Conservation (phyloP, 2,888 invertebrate species). For the Conomelus anceps region DNA sequence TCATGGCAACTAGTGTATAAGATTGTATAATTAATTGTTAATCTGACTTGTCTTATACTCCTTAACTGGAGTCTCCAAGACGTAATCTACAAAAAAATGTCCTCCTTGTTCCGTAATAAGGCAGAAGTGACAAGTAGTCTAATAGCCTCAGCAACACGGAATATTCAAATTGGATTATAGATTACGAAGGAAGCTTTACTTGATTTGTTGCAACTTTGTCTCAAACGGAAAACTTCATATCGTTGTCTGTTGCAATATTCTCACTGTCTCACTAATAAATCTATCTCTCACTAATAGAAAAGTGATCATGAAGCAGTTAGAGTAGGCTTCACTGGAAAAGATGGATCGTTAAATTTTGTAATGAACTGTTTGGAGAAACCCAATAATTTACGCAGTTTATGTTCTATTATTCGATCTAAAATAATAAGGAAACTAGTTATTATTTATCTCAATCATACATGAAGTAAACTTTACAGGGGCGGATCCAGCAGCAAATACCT, state of each 20-base stretch:
- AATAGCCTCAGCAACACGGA: neutral
- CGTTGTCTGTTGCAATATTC: too few relatives aligned
- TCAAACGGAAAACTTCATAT: neutral
- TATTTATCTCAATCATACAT: too few relatives aligned
- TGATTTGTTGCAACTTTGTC: neutral
- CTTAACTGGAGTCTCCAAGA: neutral
- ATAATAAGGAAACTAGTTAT: too few relatives aligned
- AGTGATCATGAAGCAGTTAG: neutral
- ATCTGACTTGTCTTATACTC: too few relatives aligned
- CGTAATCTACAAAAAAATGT: neutral
- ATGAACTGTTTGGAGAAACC: neutral
- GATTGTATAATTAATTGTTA: too few relatives aligned
- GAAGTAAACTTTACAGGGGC: too few relatives aligned
- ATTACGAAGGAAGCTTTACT: neutral
- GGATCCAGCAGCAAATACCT: too few relatives aligned
- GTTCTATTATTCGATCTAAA: too few relatives aligned
- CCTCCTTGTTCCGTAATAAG: neutral
- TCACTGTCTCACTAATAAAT: neutral
- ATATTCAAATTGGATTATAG: neutral
- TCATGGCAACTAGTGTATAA: too few relatives aligned
- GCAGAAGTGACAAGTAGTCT: neutral
- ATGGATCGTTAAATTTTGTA: too few relatives aligned
- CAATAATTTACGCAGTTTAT: neutral
- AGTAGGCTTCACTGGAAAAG: neutral
- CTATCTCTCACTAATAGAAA: neutral